Percentiles rank a stretch among this genome's conserved stretches.
Conservation (phyloP, 2,113 vertebrate genomes). For the Seriola aureovittata region DNA sequence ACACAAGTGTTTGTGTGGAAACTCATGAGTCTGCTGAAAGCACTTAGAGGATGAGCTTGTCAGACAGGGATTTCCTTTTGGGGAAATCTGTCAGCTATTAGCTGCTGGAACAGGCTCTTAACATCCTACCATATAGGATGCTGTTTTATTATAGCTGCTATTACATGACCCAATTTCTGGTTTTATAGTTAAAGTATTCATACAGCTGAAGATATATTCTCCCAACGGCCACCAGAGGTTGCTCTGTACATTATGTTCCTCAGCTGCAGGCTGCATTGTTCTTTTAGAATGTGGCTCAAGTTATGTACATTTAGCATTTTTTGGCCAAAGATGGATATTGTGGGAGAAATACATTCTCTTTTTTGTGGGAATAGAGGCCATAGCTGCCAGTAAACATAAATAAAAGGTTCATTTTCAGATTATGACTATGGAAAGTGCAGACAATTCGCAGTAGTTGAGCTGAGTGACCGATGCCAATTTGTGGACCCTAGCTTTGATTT, state of each 20-base stretch:
- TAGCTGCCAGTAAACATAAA: slow-evolving; percentile 53
- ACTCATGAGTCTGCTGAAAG: slow-evolving; percentile 45
- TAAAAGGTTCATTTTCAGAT: slow-evolving; percentile 43
- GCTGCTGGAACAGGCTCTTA: slow-evolving; percentile 53
- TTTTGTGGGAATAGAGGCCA: slow-evolving; percentile 37
- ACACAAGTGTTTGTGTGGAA: slow-evolving; percentile 46
- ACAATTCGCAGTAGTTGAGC: background rate
- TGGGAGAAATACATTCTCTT: slow-evolving; percentile 42
- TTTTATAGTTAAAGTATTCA: slow-evolving; percentile 29
- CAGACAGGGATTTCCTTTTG: slow-evolving; percentile 68
- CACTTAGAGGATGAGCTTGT: slow-evolving; percentile 55
- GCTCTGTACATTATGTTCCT: slow-evolving; percentile 68
- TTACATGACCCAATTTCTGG: slow-evolving; percentile 34
- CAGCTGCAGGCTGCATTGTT: background rate
- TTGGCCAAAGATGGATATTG: slow-evolving; percentile 40
- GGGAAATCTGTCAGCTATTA: slow-evolving; percentile 66
- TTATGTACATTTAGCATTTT: slow-evolving; percentile 34
- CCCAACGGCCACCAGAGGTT: slow-evolving; percentile 75
- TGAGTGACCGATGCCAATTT: slow-evolving; percentile 34
- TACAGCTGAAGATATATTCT: slow-evolving; percentile 8
- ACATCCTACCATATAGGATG: slow-evolving; percentile 40
- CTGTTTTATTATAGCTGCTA: slow-evolving; percentile 50
- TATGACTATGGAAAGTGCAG: slow-evolving; percentile 46
- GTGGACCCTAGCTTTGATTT: slow-evolving; percentile 38
- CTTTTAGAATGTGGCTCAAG: background rate